Percentiles rank a stretch among this genome's conserved stretches.
These are phyloP conservation scores for Digitonthophagus gazella DNA, from an alignment of 2,888 invertebrate genomes.

Conservation along the genomic window DNA sequence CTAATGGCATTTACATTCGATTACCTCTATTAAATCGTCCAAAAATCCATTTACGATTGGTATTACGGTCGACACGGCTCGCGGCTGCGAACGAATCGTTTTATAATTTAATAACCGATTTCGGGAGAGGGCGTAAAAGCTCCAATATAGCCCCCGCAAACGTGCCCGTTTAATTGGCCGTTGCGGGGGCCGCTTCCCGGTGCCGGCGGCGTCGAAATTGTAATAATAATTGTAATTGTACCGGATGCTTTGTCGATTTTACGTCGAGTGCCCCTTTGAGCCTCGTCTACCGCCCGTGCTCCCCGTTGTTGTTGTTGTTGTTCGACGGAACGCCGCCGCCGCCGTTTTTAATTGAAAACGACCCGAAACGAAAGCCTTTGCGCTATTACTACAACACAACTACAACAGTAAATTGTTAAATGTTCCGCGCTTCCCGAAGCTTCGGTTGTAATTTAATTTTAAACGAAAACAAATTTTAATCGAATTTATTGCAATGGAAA, in stretches of 20 bases:
- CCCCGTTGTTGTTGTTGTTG: not conserved
- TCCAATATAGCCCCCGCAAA: too few relatives aligned
- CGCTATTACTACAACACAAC: too few relatives aligned
- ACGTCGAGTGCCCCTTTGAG: not conserved
- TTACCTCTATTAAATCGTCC: too few relatives aligned
- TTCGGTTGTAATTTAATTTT: too few relatives aligned
- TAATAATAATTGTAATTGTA: not conserved
- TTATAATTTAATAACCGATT: too few relatives aligned
- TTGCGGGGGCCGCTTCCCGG: not conserved
- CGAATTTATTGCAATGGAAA: too few relatives aligned
- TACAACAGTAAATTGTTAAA: not conserved
- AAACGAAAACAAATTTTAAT: not conserved
- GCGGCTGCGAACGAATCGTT: too few relatives aligned
- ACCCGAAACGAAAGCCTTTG: too few relatives aligned
- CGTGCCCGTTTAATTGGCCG: not conserved
- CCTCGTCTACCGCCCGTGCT: not conserved
- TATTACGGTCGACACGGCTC: too few relatives aligned
- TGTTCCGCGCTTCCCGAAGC: not conserved
- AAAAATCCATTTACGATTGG: too few relatives aligned
- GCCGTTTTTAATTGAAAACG: not conserved
- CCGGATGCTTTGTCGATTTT: not conserved
- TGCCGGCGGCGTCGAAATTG: not conserved
- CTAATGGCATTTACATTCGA: too few relatives aligned
- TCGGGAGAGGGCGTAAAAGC: too few relatives aligned
- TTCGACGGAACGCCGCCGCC: not conserved